phyloP scores from a whole-genome alignment of 2,797 vertebrate genomes.

The Enteromius mattozi region DNA sequence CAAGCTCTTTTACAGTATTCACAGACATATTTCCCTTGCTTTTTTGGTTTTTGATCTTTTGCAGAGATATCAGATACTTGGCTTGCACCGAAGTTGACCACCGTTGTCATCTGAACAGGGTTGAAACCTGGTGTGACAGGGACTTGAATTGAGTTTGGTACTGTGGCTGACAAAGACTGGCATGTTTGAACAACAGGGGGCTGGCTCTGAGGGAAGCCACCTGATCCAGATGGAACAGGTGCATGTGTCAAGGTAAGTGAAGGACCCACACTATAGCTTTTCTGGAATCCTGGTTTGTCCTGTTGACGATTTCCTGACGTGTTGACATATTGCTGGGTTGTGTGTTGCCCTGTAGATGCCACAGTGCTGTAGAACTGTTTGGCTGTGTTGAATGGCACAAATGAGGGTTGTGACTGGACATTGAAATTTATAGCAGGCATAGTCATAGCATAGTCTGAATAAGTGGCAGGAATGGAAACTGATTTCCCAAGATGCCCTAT shows the following conservation, averaged over 20 bases:
- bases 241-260: conserved; percentile 80
- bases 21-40: conserved; percentile 95
- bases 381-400: conserved; percentile 78
- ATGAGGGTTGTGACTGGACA: conserved; percentile 74
- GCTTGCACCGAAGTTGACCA: conserved; percentile 86
- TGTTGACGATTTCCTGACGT: conserved; percentile 75
- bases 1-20: conserved; percentile 95
- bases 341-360: conserved; percentile 71
- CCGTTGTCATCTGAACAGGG: conserved; percentile 85
- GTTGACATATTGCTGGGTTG: conserved; percentile 75
- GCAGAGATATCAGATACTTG: conserved; percentile 85
- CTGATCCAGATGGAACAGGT: conserved; percentile 82
- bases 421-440: conserved; percentile 75
- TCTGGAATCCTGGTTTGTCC: conserved; percentile 83
- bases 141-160: conserved; percentile 85
- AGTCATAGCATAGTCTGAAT: conserved; percentile 73
- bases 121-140: conserved; percentile 86
- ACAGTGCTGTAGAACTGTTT: conserved; percentile 80
- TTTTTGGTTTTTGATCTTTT: conserved; percentile 97
- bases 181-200: conserved; percentile 87
- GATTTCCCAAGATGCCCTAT: conserved; percentile 80
- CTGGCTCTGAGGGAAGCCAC: conserved; percentile 88
- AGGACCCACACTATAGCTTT: conserved; percentile 83
- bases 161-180: conserved; percentile 84
- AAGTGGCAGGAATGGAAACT: conserved; percentile 75